These are phyloP conservation scores for Mesopsocus fuscifrons DNA, from an alignment of 2,888 invertebrate genomes.

Conservation along the genomic window DNA sequence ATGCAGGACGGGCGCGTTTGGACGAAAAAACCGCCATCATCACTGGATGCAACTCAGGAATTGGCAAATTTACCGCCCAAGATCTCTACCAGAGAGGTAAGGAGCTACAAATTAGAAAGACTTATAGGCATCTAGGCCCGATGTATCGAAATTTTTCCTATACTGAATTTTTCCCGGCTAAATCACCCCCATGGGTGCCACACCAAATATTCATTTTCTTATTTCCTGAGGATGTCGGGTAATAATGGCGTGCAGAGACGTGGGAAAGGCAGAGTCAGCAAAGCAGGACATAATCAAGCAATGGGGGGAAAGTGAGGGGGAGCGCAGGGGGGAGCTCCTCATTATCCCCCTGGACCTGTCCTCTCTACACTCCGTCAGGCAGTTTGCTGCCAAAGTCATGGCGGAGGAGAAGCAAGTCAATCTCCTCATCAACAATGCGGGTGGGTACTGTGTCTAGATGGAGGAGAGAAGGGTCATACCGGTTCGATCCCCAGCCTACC, in stretches of 20 bases:
- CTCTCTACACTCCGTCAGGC: slow-evolving; percentile 25
- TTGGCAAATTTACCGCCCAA: slow-evolving; percentile 21
- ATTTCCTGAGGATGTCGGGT: slow-evolving; percentile 33
- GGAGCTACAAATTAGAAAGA: too few relatives aligned
- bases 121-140: too few relatives aligned
- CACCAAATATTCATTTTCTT: too few relatives aligned
- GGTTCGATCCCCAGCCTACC: too few relatives aligned
- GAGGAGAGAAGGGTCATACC: too few relatives aligned
- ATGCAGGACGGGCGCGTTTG: too few relatives aligned
- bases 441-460: too few relatives aligned
- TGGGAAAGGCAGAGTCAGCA: slow-evolving; percentile 32
- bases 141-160: too few relatives aligned
- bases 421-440: slow-evolving; percentile 23
- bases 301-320: too few relatives aligned
- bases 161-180: too few relatives aligned
- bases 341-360: slow-evolving; percentile 27
- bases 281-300: slow-evolving; percentile 29
- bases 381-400: slow-evolving; percentile 25
- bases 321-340: neutral
- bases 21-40: slow-evolving; percentile 29
- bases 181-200: too few relatives aligned
- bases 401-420: slow-evolving; percentile 20
- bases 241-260: slow-evolving; percentile 36
- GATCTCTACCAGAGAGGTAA: slow-evolving; percentile 21
- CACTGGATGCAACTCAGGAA: slow-evolving; percentile 24